These are phyloP conservation scores for Neopipo cinnamomea DNA, from an alignment of 2,113 vertebrate genomes.

Conservation along the genomic window DNA sequence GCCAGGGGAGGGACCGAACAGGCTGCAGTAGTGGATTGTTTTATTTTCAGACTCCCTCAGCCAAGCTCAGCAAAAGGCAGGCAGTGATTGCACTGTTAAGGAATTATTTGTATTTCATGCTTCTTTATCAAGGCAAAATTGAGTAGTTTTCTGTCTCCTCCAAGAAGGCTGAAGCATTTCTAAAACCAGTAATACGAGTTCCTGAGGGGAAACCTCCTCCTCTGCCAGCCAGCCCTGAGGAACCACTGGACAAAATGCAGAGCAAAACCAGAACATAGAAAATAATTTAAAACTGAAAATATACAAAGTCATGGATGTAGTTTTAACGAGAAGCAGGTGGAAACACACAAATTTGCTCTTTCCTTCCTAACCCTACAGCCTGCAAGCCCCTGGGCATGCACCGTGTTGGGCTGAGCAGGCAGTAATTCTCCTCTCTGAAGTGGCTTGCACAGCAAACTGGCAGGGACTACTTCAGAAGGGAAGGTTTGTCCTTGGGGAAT, in stretches of 20 bases:
- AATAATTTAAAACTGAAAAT: neutral
- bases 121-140: neutral
- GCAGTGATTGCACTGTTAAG: neutral
- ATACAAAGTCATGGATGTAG: no score
- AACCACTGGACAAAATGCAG: neutral
- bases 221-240: neutral
- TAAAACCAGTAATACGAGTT: neutral
- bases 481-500: slow-evolving; percentile 8
- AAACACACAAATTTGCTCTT: neutral
- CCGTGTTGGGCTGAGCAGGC: neutral
- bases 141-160: neutral
- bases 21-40: rapidly evolving
- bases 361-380: neutral
- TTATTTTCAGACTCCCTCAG: neutral
- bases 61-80: neutral
- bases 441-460: neutral
- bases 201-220: no score
- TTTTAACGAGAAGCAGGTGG: neutral
- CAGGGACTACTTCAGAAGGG: neutral
- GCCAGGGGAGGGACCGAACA: neutral
- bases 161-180: neutral
- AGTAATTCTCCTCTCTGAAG: neutral
- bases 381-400: neutral
- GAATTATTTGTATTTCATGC: neutral
- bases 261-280: neutral